A percentile compares a stretch with the other conserved stretches of the same genome.
These are phyloP conservation scores for Oryctes rhinoceros DNA, from an alignment of 1,140 invertebrate species.

Conservation along the genomic window DNA sequence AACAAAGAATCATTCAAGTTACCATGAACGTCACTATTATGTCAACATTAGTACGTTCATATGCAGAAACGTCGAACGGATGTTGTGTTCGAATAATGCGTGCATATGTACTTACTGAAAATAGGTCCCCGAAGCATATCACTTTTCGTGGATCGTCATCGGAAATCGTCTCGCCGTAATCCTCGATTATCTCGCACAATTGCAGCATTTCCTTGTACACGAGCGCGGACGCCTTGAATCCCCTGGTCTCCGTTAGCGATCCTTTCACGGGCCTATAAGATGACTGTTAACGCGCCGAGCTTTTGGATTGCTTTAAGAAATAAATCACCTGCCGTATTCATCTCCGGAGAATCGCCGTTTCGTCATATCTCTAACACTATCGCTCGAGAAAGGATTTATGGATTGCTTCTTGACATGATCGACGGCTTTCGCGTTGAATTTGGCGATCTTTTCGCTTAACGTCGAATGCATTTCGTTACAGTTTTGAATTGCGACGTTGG, in stretches of 20 bases:
- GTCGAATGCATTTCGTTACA: slow-evolving; percentile 50
- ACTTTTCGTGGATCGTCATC: slow-evolving; percentile 69
- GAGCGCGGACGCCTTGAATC: slow-evolving; percentile 86
- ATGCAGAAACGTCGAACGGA: background rate
- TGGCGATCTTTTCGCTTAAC: slow-evolving; percentile 73
- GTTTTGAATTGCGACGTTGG: background rate
- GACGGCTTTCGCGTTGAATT: slow-evolving; percentile 77
- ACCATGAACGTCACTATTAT: background rate
- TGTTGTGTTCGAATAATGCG: background rate
- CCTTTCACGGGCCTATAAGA: slow-evolving; percentile 78
- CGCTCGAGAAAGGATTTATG: slow-evolving; percentile 76
- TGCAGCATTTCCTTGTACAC: slow-evolving; percentile 90
- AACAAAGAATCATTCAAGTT: slow-evolving; percentile 22
- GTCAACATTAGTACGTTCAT: background rate
- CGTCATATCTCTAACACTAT: slow-evolving; percentile 65
- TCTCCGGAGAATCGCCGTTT: slow-evolving; percentile 81
- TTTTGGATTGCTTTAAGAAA: background rate
- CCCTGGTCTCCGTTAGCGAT: slow-evolving; percentile 88
- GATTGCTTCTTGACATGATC: slow-evolving; percentile 75
- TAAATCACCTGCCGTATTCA: slow-evolving; percentile 77
- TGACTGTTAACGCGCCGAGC: background rate
- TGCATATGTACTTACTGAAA: slow-evolving; percentile 69
- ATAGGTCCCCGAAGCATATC: slow-evolving; percentile 90
- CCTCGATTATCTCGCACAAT: slow-evolving; percentile 89
- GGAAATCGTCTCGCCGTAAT: slow-evolving; percentile 78